Evolutionary conservation across 2,113 vertebrate genomes (phyloP).

Genomic region (Sardina pilchardus): DNA sequence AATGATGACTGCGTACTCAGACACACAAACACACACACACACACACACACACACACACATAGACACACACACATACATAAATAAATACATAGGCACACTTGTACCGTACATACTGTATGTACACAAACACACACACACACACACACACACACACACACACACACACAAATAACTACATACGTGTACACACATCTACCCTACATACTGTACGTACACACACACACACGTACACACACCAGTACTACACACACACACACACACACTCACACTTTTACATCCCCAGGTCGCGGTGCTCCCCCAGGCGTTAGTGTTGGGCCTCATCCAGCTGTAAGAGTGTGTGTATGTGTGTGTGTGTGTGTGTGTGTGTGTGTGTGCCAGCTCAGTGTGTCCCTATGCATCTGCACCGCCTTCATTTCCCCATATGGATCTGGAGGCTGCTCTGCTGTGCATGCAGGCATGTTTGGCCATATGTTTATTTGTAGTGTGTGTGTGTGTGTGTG

Average conservation of each 20-base stretch:
- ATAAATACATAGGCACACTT: background rate
- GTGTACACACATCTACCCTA: background rate
- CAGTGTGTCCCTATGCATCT: conserved; percentile 17
- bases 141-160: background rate
- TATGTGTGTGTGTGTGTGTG: no score
- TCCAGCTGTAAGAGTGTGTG: conserved; percentile 42
- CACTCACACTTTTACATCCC: background rate
- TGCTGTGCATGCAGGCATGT: background rate
- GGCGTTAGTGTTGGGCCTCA: conserved; percentile 9
- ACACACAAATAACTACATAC: background rate
- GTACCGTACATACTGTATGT: no score
- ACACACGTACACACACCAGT: background rate
- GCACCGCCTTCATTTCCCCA: conserved; percentile 25
- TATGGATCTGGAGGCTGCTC: no score
- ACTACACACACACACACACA: background rate
- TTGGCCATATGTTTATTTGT: conserved; percentile 27
- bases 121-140: background rate
- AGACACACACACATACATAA: background rate
- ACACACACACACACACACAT: background rate
- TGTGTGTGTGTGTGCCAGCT: conserved; percentile 17
- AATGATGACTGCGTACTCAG: background rate
- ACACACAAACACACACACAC: background rate
- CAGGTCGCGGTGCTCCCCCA: no score
- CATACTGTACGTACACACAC: background rate
- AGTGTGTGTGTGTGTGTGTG: conserved; percentile 30